Evolutionary conservation across 1,140 invertebrate genomes (phyloP).

Genomic region (Nebria ingens): DNA sequence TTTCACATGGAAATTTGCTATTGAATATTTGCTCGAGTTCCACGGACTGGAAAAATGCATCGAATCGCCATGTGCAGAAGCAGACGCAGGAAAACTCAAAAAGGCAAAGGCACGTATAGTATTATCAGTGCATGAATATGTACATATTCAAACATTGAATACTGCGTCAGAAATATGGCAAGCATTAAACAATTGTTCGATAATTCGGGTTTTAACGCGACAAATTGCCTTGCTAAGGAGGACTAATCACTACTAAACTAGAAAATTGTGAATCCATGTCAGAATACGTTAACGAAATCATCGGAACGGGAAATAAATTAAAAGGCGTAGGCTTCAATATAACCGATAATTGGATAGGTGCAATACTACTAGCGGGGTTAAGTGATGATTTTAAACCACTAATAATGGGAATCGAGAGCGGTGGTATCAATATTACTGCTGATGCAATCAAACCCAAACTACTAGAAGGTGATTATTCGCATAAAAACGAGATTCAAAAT

Average conservation of each 20-base stretch:
- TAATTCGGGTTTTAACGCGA: slow-evolving; percentile 22
- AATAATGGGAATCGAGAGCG: slow-evolving; percentile 30
- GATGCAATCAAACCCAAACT: slow-evolving; percentile 25
- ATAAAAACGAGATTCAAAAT: background rate
- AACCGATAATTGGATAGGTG: slow-evolving; percentile 29
- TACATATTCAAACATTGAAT: slow-evolving; percentile 25
- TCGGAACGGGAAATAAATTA: slow-evolving; percentile 19
- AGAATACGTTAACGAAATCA: slow-evolving; percentile 19
- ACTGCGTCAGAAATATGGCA: slow-evolving; percentile 25
- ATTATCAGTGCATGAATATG: slow-evolving; percentile 28
- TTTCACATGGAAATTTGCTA: background rate
- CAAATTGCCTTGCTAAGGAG: slow-evolving; percentile 23
- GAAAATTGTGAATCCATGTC: slow-evolving; percentile 22
- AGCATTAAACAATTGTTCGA: slow-evolving; percentile 23
- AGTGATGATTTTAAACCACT: slow-evolving; percentile 28
- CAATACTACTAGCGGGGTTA: slow-evolving; percentile 28
- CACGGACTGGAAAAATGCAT: slow-evolving; percentile 18
- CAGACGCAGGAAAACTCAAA: slow-evolving; percentile 16
- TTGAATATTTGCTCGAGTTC: slow-evolving; percentile 16
- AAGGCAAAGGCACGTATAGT: slow-evolving; percentile 28
- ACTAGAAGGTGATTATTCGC: too few species aligned
- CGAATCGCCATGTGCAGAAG: slow-evolving; percentile 13
- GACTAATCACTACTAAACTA: slow-evolving; percentile 22
- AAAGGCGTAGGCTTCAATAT: slow-evolving; percentile 22
- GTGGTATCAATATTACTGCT: slow-evolving; percentile 14